Evolutionary conservation across 2,888 invertebrate genomes (phyloP), one percentile per base, ranked within the genome.

Genomic region (Lasioglossum villosulum): DNA sequence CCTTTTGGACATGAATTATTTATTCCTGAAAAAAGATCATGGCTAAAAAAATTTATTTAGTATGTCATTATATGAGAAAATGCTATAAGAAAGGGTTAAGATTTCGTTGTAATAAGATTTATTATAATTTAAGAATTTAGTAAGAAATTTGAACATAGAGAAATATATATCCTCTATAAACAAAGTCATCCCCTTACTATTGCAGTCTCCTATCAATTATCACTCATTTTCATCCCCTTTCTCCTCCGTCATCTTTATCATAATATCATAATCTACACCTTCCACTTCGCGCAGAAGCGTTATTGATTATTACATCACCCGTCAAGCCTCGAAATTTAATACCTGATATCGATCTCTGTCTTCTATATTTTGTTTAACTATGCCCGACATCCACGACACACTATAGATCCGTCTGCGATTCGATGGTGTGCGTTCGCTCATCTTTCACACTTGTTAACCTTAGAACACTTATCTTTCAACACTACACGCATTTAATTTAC

Each of bases 301-400:
- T 76, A 72, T 72, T 76, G 82, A 83, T 83, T 83, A 83, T 76
- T 82, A 76, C 68, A 37, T 37, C 45, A 34, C 52, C 34, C 72
- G 37, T 73, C 42, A 56, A 73, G 34, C 27, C 19, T 8, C 72
- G 82, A 76, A 83, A 82, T 83, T 76, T 56, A 66, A 82, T 52
- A n/a, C 45, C 52, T 19, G 72, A 10, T 45, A 73, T 76, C 72
- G 75, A 83, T 83, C 76, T 76, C 82, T 37, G 66, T 48, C 63
- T 16, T 37, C 37, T 73, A 8, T 56, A 56, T 14, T 42, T 76
- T 48, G 34, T 73, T 73, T 73, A 73, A 48, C 48, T 30, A 48
- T 48, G 72, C 10, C 23, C 39, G 48, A 73, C 48, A 73, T 30
- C 72, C 23, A 42, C 10, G 19, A 30, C 12, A 23, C 16, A 30